Percentiles rank a stretch among this genome's conserved stretches.
phyloP scores from a whole-genome alignment of 2,113 vertebrate genomes.

The Donacobius atricapilla region DNA sequence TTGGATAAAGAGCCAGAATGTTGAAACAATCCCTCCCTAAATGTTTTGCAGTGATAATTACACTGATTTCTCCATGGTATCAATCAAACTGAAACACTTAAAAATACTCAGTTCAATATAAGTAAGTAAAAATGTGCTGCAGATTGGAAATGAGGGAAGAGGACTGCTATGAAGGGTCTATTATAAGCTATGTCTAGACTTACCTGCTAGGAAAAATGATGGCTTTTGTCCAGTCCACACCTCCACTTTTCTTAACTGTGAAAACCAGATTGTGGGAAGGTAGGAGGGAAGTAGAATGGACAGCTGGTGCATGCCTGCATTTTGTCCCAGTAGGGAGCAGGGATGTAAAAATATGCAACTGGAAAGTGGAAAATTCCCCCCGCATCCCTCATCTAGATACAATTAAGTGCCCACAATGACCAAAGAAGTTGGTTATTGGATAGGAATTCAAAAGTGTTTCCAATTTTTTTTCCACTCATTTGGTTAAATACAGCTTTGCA shows the following conservation, averaged over 20 bases:
- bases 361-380: slow-evolving; percentile 33
- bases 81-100: slow-evolving; percentile 5
- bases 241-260: slow-evolving; percentile 34
- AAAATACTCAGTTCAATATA: not conserved
- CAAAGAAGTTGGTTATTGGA: not conserved
- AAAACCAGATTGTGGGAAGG: slow-evolving; percentile 38
- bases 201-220: slow-evolving; percentile 56
- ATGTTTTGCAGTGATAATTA: slow-evolving; percentile 13
- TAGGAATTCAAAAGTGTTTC: not conserved
- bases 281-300: slow-evolving; percentile 39
- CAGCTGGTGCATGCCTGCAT: slow-evolving; percentile 27
- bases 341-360: slow-evolving; percentile 15
- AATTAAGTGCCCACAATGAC: not conserved
- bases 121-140: not conserved
- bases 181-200: slow-evolving; percentile 53
- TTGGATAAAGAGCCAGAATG: slow-evolving; percentile 19
- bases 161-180: not conserved
- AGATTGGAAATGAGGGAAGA: slow-evolving; percentile 14
- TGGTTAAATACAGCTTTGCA: not conserved
- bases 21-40: slow-evolving; percentile 33
- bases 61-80: slow-evolving; percentile 12
- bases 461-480: not conserved
- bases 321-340: slow-evolving; percentile 29
- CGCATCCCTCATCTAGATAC: not conserved
- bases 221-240: slow-evolving; percentile 31